Evolutionary conservation across 2,888 invertebrate species (phyloP).

Genomic region (Vesta saturnalis): DNA sequence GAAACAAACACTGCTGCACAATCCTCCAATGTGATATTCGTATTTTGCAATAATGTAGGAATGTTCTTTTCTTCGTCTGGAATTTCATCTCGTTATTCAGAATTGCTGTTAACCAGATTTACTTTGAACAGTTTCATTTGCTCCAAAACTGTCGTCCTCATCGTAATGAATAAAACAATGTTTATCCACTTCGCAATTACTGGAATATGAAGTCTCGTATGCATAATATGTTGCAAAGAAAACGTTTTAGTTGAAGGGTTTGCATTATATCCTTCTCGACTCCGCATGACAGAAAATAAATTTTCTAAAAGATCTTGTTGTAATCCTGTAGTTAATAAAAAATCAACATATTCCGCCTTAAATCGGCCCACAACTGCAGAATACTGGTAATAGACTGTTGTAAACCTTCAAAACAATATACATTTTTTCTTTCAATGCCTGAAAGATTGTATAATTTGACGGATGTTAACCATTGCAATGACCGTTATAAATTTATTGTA

Average conservation of each 20-base stretch:
- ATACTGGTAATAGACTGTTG: too few relatives aligned
- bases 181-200: too few relatives aligned
- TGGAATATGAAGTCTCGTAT: not conserved
- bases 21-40: too few relatives aligned
- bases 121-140: not conserved
- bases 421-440: too few relatives aligned
- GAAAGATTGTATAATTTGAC: not conserved
- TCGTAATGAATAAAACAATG: not conserved
- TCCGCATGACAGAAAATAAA: not conserved
- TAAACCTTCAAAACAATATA: too few relatives aligned
- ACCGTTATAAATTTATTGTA: not conserved
- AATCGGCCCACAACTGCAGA: too few relatives aligned
- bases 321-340: not conserved
- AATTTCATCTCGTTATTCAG: too few relatives aligned
- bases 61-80: too few relatives aligned
- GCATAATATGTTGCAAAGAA: not conserved
- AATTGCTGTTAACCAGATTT: too few relatives aligned
- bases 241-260: not conserved
- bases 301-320: not conserved
- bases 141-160: not conserved
- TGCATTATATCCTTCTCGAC: not conserved
- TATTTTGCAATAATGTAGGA: too few relatives aligned
- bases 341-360: not conserved
- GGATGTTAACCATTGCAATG: not conserved
- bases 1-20: too few relatives aligned